Evolutionary conservation across 2,888 invertebrate species (phyloP).

Genomic region (Emmelina monodactyla): DNA sequence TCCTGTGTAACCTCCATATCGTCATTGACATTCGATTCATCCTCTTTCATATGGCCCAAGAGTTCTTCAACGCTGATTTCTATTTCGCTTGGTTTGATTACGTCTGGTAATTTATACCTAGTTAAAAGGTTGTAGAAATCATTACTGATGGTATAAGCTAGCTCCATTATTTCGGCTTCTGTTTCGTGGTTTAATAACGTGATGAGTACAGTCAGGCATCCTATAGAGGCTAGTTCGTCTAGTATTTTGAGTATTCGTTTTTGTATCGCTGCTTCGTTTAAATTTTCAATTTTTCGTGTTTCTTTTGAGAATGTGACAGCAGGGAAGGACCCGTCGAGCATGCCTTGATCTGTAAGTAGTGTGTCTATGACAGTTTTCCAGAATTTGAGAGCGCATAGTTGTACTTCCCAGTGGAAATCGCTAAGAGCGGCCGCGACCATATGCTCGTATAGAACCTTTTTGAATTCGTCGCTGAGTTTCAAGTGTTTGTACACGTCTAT

Average conservation of each 20-base stretch:
- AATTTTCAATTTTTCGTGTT: constrained; percentile 76
- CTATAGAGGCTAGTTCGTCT: constrained; percentile 71
- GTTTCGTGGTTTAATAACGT: constrained; percentile 72
- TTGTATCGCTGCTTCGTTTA: constrained; percentile 73
- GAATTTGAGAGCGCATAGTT: constrained; percentile 73
- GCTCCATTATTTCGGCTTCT: constrained; percentile 75
- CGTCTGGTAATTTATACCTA: constrained; percentile 58
- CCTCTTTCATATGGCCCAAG: constrained; percentile 26
- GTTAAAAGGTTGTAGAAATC: constrained; percentile 62
- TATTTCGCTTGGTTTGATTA: constrained; percentile 25
- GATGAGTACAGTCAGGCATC: constrained; percentile 75
- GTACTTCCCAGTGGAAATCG: constrained; percentile 87
- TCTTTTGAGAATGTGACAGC: constrained; percentile 82
- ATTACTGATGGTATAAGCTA: constrained; percentile 62
- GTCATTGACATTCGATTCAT: constrained; percentile 21
- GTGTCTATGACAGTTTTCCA: constrained; percentile 75
- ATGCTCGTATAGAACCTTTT: constrained; percentile 66
- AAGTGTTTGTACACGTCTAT: constrained; percentile 72
- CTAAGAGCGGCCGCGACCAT: constrained; percentile 72
- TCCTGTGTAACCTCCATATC: constrained; percentile 21
- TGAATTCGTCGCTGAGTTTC: constrained; percentile 61
- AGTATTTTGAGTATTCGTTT: constrained; percentile 71
- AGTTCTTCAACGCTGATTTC: constrained; percentile 30
- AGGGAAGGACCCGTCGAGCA: constrained; percentile 83
- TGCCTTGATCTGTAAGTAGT: constrained; percentile 77